A percentile compares a stretch with the other conserved stretches of the same genome.
These are phyloP conservation scores for Micronycteris hirsuta DNA, from an alignment of 2,113 vertebrate species.

Conservation along the genomic window DNA sequence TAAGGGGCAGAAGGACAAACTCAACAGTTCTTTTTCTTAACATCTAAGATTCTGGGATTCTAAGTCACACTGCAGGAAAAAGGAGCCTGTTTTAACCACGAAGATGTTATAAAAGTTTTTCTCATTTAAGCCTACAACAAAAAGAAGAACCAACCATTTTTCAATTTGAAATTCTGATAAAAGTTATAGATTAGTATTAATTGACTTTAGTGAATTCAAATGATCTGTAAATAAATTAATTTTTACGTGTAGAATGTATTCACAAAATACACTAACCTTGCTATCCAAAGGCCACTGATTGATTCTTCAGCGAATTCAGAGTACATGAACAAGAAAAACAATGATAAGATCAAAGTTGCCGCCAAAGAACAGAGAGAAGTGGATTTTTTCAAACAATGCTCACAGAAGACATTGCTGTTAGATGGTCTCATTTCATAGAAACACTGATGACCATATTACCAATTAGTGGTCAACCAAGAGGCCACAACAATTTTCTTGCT, in stretches of 20 bases:
- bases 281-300: background rate
- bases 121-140: background rate
- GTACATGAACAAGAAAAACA: background rate
- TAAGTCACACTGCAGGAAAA: background rate
- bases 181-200: background rate
- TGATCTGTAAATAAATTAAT: background rate
- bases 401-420: background rate
- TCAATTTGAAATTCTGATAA: slow-evolving; percentile 39
- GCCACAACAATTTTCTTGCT: background rate
- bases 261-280: slow-evolving; percentile 5
- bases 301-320: background rate
- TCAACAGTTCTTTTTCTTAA: background rate
- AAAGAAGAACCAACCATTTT: background rate
- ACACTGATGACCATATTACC: background rate
- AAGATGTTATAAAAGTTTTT: slow-evolving; percentile 18
- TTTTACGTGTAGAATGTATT: background rate
- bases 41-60: background rate
- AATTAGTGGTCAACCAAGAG: background rate
- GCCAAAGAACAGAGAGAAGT: background rate
- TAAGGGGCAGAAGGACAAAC: background rate
- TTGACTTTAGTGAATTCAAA: slow-evolving; percentile 8
- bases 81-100: background rate
- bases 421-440: background rate
- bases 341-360: background rate
- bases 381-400: background rate